These are phyloP conservation scores for Scaptomyza cyrtandrae DNA, from an alignment of 2,888 invertebrate genomes.

Conservation along the genomic window DNA sequence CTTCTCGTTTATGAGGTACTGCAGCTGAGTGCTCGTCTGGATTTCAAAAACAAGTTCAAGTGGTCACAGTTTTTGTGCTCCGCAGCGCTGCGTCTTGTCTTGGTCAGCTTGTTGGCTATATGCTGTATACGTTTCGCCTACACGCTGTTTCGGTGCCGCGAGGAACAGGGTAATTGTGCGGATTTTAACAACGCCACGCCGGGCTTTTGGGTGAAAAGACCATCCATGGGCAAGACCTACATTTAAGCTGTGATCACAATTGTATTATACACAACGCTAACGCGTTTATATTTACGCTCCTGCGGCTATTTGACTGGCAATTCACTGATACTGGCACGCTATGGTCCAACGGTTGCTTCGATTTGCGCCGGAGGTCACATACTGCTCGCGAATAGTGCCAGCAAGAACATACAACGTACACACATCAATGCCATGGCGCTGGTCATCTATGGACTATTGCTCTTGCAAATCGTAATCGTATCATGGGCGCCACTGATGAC, in stretches of 20 bases:
- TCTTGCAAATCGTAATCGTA: slow-evolving; percentile 86
- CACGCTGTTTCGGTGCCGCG: slow-evolving; percentile 93
- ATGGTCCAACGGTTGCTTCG: slow-evolving; percentile 88
- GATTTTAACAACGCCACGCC: slow-evolving; percentile 75
- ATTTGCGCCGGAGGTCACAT: slow-evolving; percentile 90
- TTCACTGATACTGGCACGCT: slow-evolving; percentile 87
- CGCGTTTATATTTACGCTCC: slow-evolving; percentile 88
- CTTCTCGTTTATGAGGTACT: slow-evolving; percentile 85
- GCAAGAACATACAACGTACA: slow-evolving; percentile 82
- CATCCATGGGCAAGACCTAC: slow-evolving; percentile 84
- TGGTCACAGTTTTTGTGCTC: slow-evolving; percentile 79
- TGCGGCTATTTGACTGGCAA: slow-evolving; percentile 91
- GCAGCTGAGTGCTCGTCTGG: slow-evolving; percentile 81
- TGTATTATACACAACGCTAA: slow-evolving; percentile 87
- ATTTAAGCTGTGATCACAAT: slow-evolving; percentile 87
- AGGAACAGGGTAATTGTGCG: slow-evolving; percentile 92
- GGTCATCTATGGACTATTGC: slow-evolving; percentile 88
- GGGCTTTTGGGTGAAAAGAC: slow-evolving; percentile 75
- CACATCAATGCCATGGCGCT: slow-evolving; percentile 90
- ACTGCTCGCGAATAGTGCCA: slow-evolving; percentile 87
- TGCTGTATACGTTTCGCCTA: slow-evolving; percentile 87
- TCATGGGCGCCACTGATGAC: slow-evolving; percentile 87
- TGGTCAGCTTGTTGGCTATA: slow-evolving; percentile 86
- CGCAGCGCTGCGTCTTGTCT: slow-evolving; percentile 84
- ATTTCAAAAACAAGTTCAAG: slow-evolving; percentile 78